These are phyloP conservation scores for Sturmia bella DNA, from an alignment of 2,888 invertebrate genomes.

Conservation along the genomic window DNA sequence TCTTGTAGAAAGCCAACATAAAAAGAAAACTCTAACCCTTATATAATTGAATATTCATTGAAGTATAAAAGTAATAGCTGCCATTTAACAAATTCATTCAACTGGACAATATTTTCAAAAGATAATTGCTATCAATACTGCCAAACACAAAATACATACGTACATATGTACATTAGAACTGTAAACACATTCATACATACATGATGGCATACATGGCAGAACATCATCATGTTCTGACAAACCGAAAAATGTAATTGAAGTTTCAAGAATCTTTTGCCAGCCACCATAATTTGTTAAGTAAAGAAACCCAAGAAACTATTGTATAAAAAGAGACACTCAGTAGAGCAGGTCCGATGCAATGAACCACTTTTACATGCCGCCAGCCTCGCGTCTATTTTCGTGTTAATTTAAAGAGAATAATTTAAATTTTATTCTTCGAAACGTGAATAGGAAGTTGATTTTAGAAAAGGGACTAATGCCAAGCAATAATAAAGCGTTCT, in stretches of 20 bases:
- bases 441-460: conserved; percentile 55
- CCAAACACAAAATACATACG: conserved; percentile 65
- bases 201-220: too few relatives aligned
- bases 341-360: conserved; percentile 47
- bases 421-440: conserved; percentile 47
- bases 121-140: conserved; percentile 80
- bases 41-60: conserved; percentile 44
- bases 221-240: too few relatives aligned
- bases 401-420: conserved; percentile 26
- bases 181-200: neutral
- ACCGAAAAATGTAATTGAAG: conserved; percentile 55
- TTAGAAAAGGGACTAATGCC: neutral
- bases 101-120: conserved; percentile 76
- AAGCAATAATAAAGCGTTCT: neutral
- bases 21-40: conserved; percentile 69
- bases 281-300: conserved; percentile 51
- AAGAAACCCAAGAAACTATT: conserved; percentile 47
- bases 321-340: conserved; percentile 23
- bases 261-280: conserved; percentile 52
- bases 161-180: conserved; percentile 19
- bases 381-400: neutral
- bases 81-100: conserved; percentile 62
- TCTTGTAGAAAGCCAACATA: conserved; percentile 56
- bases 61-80: conserved; percentile 27
- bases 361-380: conserved; percentile 54